Conservation (phyloP, 2,888 invertebrate genomes). For the Trachelus tabidus region DNA sequence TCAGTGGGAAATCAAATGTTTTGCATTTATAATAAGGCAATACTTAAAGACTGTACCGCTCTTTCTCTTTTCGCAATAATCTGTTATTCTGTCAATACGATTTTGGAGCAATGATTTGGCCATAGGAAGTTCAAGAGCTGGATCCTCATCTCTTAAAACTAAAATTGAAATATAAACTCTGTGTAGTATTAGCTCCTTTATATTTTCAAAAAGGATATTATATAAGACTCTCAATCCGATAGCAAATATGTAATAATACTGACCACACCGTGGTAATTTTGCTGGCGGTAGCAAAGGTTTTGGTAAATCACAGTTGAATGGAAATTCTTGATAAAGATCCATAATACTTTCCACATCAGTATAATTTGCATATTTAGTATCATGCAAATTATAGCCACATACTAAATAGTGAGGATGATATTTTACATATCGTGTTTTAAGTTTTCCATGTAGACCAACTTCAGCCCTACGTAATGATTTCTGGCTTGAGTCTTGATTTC, state of each 20-base stretch:
- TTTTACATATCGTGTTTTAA: no score
- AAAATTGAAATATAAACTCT: slow-evolving; percentile 8
- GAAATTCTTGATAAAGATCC: slow-evolving; percentile 47
- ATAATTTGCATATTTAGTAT: slow-evolving; percentile 31
- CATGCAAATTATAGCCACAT: slow-evolving; percentile 48
- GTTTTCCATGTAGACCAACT: slow-evolving; percentile 28
- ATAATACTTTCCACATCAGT: slow-evolving; percentile 37
- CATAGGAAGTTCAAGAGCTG: slow-evolving; percentile 47
- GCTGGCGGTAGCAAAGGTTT: slow-evolving; percentile 58
- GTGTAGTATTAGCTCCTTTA: no score
- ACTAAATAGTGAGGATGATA: slow-evolving; percentile 42
- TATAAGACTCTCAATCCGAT: background rate
- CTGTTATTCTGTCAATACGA: slow-evolving; percentile 45
- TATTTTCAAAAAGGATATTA: no score
- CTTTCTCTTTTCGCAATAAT: slow-evolving; percentile 41
- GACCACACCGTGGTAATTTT: slow-evolving; percentile 47
- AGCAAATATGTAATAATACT: slow-evolving; percentile 8
- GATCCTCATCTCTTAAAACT: slow-evolving; percentile 51
- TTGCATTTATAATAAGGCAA: no score
- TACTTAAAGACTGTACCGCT: slow-evolving; percentile 30
- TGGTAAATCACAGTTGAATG: slow-evolving; percentile 55
- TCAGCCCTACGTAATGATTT: slow-evolving; percentile 27
- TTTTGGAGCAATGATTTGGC: slow-evolving; percentile 47
- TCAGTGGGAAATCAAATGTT: no score
- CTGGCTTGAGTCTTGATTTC: background rate